These are phyloP conservation scores for Metaphire vulgaris DNA, from an alignment of 1,140 invertebrate genomes.

Conservation along the genomic window DNA sequence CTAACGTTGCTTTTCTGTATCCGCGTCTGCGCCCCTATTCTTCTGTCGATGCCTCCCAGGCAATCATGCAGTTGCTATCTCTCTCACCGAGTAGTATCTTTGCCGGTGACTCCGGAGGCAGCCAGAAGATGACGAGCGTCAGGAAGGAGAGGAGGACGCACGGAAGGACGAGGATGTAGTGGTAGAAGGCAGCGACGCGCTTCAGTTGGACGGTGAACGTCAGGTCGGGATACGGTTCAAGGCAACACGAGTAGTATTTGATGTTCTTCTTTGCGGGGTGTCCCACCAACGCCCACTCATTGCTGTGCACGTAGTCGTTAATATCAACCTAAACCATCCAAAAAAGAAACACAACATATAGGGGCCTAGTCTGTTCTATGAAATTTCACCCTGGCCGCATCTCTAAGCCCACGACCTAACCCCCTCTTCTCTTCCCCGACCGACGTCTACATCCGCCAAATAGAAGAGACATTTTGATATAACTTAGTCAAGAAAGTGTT, in stretches of 20 bases:
- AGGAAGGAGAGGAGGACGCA: slow-evolving; percentile 32
- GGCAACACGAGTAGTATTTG: slow-evolving; percentile 11
- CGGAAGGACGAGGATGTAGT: slow-evolving; percentile 33
- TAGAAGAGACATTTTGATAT: not conserved
- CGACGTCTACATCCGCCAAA: too few species aligned
- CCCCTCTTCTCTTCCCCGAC: too few species aligned
- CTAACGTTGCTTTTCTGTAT: not conserved
- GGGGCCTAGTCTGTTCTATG: not conserved
- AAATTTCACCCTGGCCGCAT: not conserved
- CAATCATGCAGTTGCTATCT: not conserved
- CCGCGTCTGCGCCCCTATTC: not conserved
- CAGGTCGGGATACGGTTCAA: slow-evolving; percentile 54
- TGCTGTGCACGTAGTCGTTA: slow-evolving; percentile 35
- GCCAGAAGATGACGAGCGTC: slow-evolving; percentile 33
- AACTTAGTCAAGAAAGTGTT: not conserved
- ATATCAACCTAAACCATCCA: slow-evolving; percentile 28
- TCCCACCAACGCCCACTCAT: slow-evolving; percentile 49
- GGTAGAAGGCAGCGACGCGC: slow-evolving; percentile 31
- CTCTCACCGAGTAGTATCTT: slow-evolving; percentile 38
- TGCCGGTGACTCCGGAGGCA: slow-evolving; percentile 33
- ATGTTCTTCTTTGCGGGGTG: slow-evolving; percentile 47
- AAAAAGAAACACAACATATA: not conserved
- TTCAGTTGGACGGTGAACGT: slow-evolving; percentile 44
- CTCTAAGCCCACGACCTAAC: not conserved
- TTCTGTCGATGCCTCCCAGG: not conserved